phyloP scores from a whole-genome alignment of 2,888 invertebrate species.

The Hemithea aestivaria region DNA sequence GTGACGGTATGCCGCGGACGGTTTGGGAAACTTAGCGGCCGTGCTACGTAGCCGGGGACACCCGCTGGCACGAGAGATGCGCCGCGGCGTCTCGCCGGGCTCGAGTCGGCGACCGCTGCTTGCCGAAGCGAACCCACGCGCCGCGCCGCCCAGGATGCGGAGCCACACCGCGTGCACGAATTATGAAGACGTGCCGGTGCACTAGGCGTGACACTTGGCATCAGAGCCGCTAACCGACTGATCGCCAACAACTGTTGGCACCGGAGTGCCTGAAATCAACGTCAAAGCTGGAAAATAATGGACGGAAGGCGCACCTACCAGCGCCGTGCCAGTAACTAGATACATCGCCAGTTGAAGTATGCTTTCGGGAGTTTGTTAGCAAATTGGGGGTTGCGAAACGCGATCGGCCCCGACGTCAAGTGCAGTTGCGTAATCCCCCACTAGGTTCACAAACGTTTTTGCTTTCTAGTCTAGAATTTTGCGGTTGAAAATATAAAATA shows the following conservation, averaged over 20 bases:
- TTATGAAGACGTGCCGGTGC: conserved; percentile 30
- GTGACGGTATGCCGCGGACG: conserved; percentile 45
- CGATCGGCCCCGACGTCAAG: conserved; percentile 4
- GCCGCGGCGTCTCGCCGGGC: conserved; percentile 23
- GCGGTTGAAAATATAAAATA: too few species aligned
- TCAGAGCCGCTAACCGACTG: conserved; percentile 35
- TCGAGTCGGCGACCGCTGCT: background rate
- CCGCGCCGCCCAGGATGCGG: too few species aligned
- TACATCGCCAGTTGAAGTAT: conserved; percentile 15
- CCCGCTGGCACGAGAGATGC: conserved; percentile 31
- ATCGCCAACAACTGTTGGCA: conserved; percentile 49
- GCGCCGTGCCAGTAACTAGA: conserved; percentile 15
- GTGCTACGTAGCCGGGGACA: conserved; percentile 35
- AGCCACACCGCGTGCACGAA: conserved; percentile 22
- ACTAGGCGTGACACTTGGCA: conserved; percentile 42
- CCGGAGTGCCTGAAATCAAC: conserved; percentile 30
- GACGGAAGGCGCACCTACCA: conserved; percentile 20
- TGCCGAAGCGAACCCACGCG: too few species aligned
- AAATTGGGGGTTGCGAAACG: conserved; percentile 16
- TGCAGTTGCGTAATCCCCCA: conserved; percentile 6
- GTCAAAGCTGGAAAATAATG: conserved; percentile 29
- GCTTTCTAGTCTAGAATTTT: background rate
- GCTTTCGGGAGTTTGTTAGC: conserved; percentile 14
- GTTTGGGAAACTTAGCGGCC: conserved; percentile 38
- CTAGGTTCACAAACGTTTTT: background rate